A percentile compares a stretch with the other conserved stretches of the same genome.
phyloP scores from a whole-genome alignment of 2,113 vertebrate genomes.

The Chamaetylas fuelleborni region DNA sequence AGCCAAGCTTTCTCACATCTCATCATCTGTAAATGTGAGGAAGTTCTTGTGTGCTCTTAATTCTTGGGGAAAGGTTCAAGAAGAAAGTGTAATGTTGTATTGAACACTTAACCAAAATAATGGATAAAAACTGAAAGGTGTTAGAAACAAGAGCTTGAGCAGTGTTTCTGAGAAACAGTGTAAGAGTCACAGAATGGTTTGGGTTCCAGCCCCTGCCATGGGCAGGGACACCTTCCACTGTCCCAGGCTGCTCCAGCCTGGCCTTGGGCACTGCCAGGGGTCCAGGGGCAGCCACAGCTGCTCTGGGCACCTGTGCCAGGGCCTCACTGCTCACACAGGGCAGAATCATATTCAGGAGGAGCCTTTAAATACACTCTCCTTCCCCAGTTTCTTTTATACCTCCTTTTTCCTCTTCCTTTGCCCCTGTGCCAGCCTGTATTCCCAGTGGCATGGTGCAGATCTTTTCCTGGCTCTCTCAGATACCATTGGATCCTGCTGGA shows the following conservation, averaged over 20 bases:
- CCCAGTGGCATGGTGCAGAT: accelerated
- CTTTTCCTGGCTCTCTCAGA: not conserved
- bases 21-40: not conserved
- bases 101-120: not conserved
- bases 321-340: accelerated
- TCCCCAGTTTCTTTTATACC: not conserved
- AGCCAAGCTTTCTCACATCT: not conserved
- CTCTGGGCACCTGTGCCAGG: not conserved
- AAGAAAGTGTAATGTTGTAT: not conserved
- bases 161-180: not conserved
- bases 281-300: not conserved
- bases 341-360: not conserved
- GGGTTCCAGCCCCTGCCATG: not conserved
- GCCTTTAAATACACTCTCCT: not conserved
- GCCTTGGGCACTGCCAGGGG: not conserved
- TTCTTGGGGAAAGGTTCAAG: not conserved
- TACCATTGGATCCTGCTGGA: not conserved
- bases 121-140: not conserved
- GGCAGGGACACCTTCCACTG: not conserved
- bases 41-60: not conserved
- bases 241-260: not conserved
- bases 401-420: not conserved
- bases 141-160: not conserved
- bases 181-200: not conserved
- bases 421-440: accelerated